A percentile compares a stretch with the other conserved stretches of the same genome.
These are phyloP conservation scores for Maccullochella peelii DNA, from an alignment of 2,113 vertebrate species.

Conservation along the genomic window DNA sequence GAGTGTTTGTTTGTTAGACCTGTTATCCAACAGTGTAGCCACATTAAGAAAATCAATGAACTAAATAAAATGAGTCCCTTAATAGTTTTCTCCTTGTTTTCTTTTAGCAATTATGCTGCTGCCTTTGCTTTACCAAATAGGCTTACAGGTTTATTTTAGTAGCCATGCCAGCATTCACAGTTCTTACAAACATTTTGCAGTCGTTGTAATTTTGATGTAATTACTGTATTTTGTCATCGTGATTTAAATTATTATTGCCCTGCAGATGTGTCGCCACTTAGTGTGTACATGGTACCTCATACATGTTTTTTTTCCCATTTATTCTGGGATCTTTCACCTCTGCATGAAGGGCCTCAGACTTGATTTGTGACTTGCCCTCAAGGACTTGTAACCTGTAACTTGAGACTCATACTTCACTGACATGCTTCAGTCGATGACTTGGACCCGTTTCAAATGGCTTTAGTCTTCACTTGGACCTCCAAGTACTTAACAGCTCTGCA, in stretches of 20 bases:
- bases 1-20: neutral
- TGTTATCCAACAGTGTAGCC: neutral
- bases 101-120: conserved; percentile 1
- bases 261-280: neutral
- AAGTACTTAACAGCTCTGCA: neutral
- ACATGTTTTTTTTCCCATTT: neutral
- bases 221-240: neutral
- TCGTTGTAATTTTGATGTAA: neutral
- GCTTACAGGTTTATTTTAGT: neutral
- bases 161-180: neutral
- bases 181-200: neutral
- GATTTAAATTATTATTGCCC: neutral
- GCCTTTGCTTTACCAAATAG: neutral
- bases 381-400: neutral
- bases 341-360: neutral
- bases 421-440: neutral
- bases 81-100: neutral
- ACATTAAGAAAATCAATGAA: neutral
- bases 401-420: neutral
- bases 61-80: neutral
- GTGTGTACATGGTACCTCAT: neutral
- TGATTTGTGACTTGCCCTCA: neutral
- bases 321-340: neutral
- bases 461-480: neutral
- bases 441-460: conserved; percentile 8